Conservation (phyloP, 2,888 invertebrate genomes). For the Eulithis prunata region DNA sequence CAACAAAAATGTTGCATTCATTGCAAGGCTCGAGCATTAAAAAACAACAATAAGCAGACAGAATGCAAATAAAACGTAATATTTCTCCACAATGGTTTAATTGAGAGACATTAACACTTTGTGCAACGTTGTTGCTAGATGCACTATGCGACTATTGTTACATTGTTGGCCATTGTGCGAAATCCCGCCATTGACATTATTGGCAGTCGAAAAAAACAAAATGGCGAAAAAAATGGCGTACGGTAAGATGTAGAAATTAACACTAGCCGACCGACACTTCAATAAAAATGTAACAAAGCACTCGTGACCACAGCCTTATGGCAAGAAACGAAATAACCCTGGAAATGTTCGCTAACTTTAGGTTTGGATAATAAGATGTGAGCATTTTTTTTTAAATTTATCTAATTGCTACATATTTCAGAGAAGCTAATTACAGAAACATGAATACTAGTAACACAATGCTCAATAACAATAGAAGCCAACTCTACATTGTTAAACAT, state of each 20-base stretch:
- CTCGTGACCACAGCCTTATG: conserved; percentile 64
- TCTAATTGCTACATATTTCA: conserved; percentile 21
- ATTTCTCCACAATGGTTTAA: conserved; percentile 46
- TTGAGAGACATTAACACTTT: conserved; percentile 54
- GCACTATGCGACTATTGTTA: conserved; percentile 28
- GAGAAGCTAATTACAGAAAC: conserved; percentile 17
- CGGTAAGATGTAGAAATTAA: conserved; percentile 49
- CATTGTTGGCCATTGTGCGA: conserved; percentile 40
- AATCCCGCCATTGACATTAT: conserved; percentile 31
- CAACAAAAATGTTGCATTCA: conserved; percentile 25
- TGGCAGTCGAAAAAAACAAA: conserved; percentile 34
- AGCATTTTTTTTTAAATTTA: conserved; percentile 22
- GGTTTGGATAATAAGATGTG: conserved; percentile 30
- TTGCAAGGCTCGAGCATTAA: conserved; percentile 28
- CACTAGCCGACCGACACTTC: conserved; percentile 50
- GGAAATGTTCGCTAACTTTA: conserved; percentile 24
- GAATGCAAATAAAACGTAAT: conserved; percentile 39
- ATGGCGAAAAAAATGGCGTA: conserved; percentile 33
- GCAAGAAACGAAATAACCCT: conserved; percentile 42
- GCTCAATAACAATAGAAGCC: not conserved
- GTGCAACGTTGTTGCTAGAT: conserved; percentile 46
- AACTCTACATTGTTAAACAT: not conserved
- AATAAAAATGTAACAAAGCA: conserved; percentile 53
- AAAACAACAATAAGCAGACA: conserved; percentile 20
- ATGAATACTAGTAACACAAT: conserved; percentile 14